These are phyloP conservation scores for Zoanthus solanderi DNA, from an alignment of 92 coral and sea anemone species.

Conservation along the genomic window DNA sequence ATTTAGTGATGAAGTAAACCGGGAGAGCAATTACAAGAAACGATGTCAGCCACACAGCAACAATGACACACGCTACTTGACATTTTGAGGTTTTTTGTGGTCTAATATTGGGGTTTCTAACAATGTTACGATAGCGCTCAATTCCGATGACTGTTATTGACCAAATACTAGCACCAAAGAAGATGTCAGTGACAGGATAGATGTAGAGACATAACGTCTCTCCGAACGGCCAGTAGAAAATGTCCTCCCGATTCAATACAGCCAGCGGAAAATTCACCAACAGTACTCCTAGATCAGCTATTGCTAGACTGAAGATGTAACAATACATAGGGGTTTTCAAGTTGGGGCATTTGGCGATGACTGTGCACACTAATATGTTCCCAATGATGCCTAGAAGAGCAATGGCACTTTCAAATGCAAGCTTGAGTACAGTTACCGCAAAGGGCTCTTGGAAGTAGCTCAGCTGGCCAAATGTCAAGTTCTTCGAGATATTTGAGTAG, in stretches of 20 bases:
- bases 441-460: constrained; percentile 53
- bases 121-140: constrained; percentile 77
- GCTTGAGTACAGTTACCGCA: constrained; percentile 56
- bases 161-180: constrained; percentile 88
- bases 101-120: constrained; percentile 44
- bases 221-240: constrained; percentile 64
- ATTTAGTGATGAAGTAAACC: constrained; percentile 8
- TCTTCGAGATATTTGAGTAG: neutral
- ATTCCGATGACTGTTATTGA: constrained; percentile 81
- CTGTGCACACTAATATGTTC: constrained; percentile 72
- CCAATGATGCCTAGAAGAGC: constrained; percentile 78
- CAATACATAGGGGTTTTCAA: constrained; percentile 76
- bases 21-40: constrained; percentile 70
- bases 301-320: constrained; percentile 72
- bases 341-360: constrained; percentile 66
- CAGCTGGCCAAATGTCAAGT: neutral
- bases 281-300: constrained; percentile 81
- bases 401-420: constrained; percentile 59
- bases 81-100: constrained; percentile 45
- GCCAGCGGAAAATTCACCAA: constrained; percentile 62
- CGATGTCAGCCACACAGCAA: constrained; percentile 70
- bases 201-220: constrained; percentile 62
- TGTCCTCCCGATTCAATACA: constrained; percentile 37
- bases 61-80: constrained; percentile 45
- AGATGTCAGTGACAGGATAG: constrained; percentile 76